phyloP scores from a whole-genome alignment of 2,888 invertebrate genomes.

The Drosophila buzzatii region DNA sequence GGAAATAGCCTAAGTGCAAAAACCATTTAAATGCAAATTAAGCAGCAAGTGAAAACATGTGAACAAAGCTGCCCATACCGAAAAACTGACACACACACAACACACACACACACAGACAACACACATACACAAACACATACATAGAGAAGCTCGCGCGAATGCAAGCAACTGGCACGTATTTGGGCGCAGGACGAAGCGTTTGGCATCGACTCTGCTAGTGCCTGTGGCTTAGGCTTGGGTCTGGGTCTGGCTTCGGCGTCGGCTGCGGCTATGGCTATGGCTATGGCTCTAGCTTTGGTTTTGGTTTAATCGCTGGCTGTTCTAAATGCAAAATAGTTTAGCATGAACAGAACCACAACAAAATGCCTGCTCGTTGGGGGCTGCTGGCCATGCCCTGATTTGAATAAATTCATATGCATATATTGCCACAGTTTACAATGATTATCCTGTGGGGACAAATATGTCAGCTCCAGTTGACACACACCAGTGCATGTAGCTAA shows the following conservation, averaged over 20 bases:
- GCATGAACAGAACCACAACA: conserved; percentile 65
- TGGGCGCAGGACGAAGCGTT: conserved; percentile 40
- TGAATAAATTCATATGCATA: conserved; percentile 80
- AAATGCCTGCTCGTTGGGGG: conserved; percentile 48
- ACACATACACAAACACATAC: conserved; percentile 5
- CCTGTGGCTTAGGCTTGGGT: conserved; percentile 23
- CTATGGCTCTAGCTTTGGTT: conserved; percentile 15
- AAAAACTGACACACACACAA: conserved; percentile 8
- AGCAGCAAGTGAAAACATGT: conserved; percentile 83
- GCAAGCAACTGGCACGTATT: conserved; percentile 42
- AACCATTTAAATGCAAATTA: conserved; percentile 85
- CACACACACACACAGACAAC: conserved; percentile 12
- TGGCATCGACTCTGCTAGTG: conserved; percentile 26
- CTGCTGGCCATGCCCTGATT: conserved; percentile 52
- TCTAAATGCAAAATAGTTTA: conserved; percentile 80
- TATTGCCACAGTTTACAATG: conserved; percentile 61
- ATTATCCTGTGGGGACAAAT: conserved; percentile 42
- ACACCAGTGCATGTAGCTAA: conserved; percentile 39
- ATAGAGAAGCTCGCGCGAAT: conserved; percentile 8
- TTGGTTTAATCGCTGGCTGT: conserved; percentile 28
- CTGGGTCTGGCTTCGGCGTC: conserved; percentile 15
- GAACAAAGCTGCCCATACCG: conserved; percentile 66
- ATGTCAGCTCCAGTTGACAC: conserved; percentile 52
- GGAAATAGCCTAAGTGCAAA: conserved; percentile 83
- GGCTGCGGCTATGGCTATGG: conserved; percentile 8